phyloP scores from a whole-genome alignment of 2,797 vertebrate species.

The Myiotriccus ornatus region DNA sequence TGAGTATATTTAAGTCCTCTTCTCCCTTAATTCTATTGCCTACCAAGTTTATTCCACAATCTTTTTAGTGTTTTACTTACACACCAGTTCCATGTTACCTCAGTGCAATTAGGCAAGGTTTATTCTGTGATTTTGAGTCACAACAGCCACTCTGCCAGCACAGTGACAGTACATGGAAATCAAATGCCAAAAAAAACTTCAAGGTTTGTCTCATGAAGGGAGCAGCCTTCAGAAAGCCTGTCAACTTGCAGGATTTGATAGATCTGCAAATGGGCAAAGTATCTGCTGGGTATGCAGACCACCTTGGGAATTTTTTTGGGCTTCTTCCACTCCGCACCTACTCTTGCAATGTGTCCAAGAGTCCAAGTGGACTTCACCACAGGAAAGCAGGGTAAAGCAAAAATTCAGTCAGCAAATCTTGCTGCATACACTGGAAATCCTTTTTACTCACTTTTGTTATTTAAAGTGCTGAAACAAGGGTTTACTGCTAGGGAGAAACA shows the following conservation, averaged over 20 bases:
- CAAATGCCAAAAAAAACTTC: background rate
- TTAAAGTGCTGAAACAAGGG: background rate
- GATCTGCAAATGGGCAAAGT: background rate
- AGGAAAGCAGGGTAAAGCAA: background rate
- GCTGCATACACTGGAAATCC: background rate
- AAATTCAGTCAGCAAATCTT: background rate
- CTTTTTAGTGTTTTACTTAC: background rate
- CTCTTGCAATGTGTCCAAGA: background rate
- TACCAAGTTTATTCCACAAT: background rate
- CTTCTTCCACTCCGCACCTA: background rate
- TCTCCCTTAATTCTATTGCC: background rate
- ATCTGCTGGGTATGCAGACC: fast-evolving
- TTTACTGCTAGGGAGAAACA: background rate
- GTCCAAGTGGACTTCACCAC: background rate
- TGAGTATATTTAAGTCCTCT: background rate
- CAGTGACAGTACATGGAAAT: background rate
- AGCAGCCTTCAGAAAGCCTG: background rate
- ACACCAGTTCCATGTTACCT: background rate
- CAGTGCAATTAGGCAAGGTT: background rate
- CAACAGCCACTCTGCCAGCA: background rate
- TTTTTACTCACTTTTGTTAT: background rate
- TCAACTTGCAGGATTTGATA: background rate
- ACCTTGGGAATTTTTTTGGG: background rate
- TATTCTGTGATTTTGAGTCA: background rate
- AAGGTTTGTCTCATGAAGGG: background rate